Evolutionary conservation across 2,888 invertebrate genomes (phyloP), one percentile per base, ranked within the genome.

Genomic region (Pycnomerus fuliginosus): DNA sequence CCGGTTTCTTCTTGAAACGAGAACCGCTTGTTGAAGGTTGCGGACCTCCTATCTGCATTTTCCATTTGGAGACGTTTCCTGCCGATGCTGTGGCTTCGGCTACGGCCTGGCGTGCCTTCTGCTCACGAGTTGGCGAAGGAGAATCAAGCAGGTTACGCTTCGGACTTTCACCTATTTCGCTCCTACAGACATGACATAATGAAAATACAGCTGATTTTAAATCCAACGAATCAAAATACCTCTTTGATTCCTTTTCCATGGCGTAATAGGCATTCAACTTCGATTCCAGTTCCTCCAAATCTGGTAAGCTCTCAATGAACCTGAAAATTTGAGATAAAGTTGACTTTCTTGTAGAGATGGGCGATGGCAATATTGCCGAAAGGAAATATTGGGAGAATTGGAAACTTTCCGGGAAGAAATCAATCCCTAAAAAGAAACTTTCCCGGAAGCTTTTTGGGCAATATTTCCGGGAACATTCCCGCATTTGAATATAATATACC

Each of bases 231-330:
- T n/a, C 47, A 49, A 60, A 69, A 67, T 70, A 80, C 80, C 78
- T 75, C 67, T 79, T 79, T 25, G 75, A 68, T 46, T 77, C 77
- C 71, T 86, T 86, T 64, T 87, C 86, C 46, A 87, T 80, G 72
- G 85, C 84, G 71, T 87, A 87, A 74, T 87, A 87, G 29, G 87
- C 87, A 71, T 77, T 84, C 60, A 88, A 74, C 66, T 87, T 87
- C 1, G 84, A 84, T 71, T 87, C 84, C 62, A 88, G 71, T 66
- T 87, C 86, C 61, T 85, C 84, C 47, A 87, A 74, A 61, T 87
- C 87, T 32, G 86, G 84, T 69, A 87, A 76, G 58, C 80, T 82
- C 55, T 83, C 83, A 60, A 83, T 71, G 60, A 82, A 76, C 62
- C 82, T 80, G 62, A 8, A 28, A 42, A 50, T n/a, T n/a, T n/a